Evolutionary conservation across 1,140 invertebrate genomes (phyloP).

Genomic region (Homarus americanus): DNA sequence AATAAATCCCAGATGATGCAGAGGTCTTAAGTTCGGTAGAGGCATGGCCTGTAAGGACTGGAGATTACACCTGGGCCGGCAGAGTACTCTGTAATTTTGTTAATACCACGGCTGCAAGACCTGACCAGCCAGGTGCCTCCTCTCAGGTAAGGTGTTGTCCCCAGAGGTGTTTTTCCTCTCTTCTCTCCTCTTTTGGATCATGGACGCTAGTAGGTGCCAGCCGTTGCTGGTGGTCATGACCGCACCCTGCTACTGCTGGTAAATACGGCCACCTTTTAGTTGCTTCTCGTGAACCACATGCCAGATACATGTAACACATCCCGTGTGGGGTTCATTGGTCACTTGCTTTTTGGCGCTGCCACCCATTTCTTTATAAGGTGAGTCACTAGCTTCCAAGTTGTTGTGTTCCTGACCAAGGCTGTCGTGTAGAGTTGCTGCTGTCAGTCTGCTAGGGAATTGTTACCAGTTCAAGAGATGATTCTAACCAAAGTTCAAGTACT

Average conservation of each 20-base stretch:
- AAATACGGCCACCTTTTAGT: neutral
- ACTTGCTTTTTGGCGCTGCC: constrained; percentile 47
- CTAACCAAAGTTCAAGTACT: constrained; percentile 60
- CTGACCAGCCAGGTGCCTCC: neutral
- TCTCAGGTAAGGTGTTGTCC: neutral
- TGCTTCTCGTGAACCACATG: constrained; percentile 3
- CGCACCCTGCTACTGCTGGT: neutral
- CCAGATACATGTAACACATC: constrained; percentile 27
- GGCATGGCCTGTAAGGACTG: constrained; percentile 9
- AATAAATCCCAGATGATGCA: constrained; percentile 64
- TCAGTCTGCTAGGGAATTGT: constrained; percentile 45
- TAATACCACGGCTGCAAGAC: neutral
- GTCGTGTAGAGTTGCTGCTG: constrained; percentile 52
- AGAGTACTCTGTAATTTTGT: neutral
- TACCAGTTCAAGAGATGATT: constrained; percentile 32
- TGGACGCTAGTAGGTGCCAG: constrained; percentile 24
- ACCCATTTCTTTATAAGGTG: neutral
- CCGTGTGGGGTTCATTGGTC: neutral
- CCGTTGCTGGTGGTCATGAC: too few species aligned
- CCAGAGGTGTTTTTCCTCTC: neutral
- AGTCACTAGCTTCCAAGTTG: constrained; percentile 19
- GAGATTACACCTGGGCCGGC: neutral
- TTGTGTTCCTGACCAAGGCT: constrained; percentile 33
- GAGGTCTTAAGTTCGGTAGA: constrained; percentile 41
- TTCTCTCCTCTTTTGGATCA: neutral